Conservation (phyloP, 2,888 invertebrate species). For the Arge pagana region DNA sequence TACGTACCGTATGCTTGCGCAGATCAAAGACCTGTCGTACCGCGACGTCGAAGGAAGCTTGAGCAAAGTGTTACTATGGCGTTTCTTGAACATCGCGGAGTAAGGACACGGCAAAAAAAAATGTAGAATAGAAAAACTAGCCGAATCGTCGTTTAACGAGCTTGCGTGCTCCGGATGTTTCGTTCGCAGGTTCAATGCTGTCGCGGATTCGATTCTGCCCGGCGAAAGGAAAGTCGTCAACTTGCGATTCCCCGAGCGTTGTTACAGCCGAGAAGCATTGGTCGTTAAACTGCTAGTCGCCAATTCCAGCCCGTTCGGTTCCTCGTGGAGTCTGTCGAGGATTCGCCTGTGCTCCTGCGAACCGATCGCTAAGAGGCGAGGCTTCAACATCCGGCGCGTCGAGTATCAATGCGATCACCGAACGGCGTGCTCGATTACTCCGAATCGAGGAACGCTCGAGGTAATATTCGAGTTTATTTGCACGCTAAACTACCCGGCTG, state of each 20-base stretch:
- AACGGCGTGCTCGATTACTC: slow-evolving; percentile 42
- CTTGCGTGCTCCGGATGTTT: too few species aligned
- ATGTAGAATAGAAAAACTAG: neutral
- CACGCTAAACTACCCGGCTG: neutral
- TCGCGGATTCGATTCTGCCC: slow-evolving; percentile 45
- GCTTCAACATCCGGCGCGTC: slow-evolving; percentile 43
- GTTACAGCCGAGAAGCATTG: slow-evolving; percentile 40
- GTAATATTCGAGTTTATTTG: slow-evolving; percentile 35
- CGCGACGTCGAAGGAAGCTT: slow-evolving; percentile 37
- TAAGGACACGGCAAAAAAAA: slow-evolving; percentile 36
- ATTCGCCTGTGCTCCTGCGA: slow-evolving; percentile 51
- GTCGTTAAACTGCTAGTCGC: slow-evolving; percentile 44
- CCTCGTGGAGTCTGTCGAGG: slow-evolving; percentile 45
- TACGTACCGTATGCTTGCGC: slow-evolving; percentile 5
- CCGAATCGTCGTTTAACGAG: too few species aligned
- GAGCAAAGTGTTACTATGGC: slow-evolving; percentile 56
- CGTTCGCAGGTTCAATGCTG: slow-evolving; percentile 49
- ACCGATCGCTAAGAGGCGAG: slow-evolving; percentile 35
- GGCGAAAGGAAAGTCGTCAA: slow-evolving; percentile 38
- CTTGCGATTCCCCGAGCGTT: slow-evolving; percentile 46
- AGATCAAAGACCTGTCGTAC: slow-evolving; percentile 53
- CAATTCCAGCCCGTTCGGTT: slow-evolving; percentile 44
- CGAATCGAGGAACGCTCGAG: slow-evolving; percentile 42
- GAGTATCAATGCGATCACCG: slow-evolving; percentile 53
- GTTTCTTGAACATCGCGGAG: slow-evolving; percentile 53